Evolutionary conservation across 2,888 invertebrate genomes (phyloP), one percentile per base, ranked within the genome.

Genomic region (Hymenopus coronatus): DNA sequence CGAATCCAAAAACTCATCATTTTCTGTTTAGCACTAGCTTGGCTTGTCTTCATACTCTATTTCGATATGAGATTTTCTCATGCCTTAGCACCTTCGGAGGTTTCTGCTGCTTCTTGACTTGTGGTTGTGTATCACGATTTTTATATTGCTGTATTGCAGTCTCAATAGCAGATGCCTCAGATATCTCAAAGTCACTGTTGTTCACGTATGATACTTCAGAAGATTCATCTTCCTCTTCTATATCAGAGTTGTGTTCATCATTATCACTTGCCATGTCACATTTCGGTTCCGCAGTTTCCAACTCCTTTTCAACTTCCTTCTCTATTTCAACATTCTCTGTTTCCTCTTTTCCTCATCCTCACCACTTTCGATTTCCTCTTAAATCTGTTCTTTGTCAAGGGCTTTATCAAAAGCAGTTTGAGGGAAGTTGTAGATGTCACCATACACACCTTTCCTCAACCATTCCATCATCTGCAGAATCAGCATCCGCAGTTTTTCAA

Each of bases 371-470:
- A 95, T 95, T 90, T 96, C 96, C 6, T 95, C 95, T 86, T 97
- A 96, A 46, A 97, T 94, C 93, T 98, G 97, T 92, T 98, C 98
- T 70, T 97, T 97, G 92, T 97, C 96, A 88, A 99, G 94, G 0
- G 99, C 99, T 92, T 97, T 97, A 91, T 99, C 98, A 93, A 99
- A 99, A 0, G 98, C 98, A 92, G 96, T 96, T 95, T 98, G 97
- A 20, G 99, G 98, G 94, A 99, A 99, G 94, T 99, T 99, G 94
- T 99, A 99, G 91, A 99, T 98, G 93, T 99, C 99, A 92, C 98
- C 97, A 93, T 99, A 99, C 96, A 98, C 97, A 93, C 99, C 99
- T 92, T 97, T 96, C 93, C 99, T 98, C 89, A 99, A 94, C 91
- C 99, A 95, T 87, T 99, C 98, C 92, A 99, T 93, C 90, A 99